These are phyloP conservation scores for Pagrus major DNA, from an alignment of 2,113 vertebrate species.

Conservation along the genomic window DNA sequence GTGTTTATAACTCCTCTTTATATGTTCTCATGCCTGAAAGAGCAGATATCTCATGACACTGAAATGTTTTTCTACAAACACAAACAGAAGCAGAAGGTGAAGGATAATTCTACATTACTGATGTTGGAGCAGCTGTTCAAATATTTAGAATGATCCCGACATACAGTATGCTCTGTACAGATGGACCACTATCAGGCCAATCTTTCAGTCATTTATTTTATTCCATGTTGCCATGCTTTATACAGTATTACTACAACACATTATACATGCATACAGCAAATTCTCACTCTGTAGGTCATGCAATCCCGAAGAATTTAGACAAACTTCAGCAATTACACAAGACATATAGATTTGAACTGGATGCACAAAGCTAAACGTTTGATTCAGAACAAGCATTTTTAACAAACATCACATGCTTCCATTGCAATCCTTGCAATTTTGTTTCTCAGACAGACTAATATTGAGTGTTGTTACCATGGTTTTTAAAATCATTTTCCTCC, in stretches of 20 bases:
- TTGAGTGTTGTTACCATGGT: not conserved
- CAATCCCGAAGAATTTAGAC: not conserved
- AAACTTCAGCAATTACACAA: not conserved
- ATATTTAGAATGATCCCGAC: not conserved
- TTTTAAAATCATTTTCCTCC: not conserved
- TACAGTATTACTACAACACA: not conserved
- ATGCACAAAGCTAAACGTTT: not conserved
- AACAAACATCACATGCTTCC: not conserved
- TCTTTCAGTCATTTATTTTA: not conserved
- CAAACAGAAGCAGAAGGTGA: not conserved
- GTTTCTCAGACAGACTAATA: not conserved
- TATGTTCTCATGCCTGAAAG: not conserved
- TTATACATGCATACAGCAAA: not conserved
- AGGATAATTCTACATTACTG: too few species aligned
- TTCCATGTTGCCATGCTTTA: constrained; percentile 11
- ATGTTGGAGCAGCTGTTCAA: not conserved
- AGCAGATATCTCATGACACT: not conserved
- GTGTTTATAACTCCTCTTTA: not conserved
- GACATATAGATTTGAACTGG: not conserved
- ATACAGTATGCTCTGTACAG: too few species aligned
- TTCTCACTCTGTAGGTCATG: not conserved
- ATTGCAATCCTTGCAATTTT: not conserved
- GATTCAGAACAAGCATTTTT: not conserved
- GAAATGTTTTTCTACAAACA: not conserved
- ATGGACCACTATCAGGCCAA: not conserved